Evolutionary conservation across 2,888 invertebrate genomes (phyloP).

Genomic region (Stegana nigrithorax): DNA sequence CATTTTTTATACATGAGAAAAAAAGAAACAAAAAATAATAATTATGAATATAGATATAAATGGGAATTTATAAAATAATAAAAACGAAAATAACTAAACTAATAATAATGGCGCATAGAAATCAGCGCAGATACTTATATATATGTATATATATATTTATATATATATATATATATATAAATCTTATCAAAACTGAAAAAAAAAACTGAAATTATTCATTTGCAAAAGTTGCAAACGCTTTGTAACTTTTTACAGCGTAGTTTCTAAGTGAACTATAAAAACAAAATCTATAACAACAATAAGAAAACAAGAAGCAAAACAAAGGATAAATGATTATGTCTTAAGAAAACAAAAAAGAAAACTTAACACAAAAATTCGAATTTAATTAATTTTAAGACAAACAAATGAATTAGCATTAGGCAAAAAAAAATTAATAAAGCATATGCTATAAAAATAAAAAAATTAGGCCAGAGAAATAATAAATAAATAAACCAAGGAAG

Average conservation of each 20-base stretch:
- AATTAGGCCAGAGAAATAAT: conserved; percentile 2
- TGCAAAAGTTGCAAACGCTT: conserved; percentile 11
- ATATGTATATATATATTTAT: conserved; percentile 22
- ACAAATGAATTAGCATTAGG: conserved; percentile 46
- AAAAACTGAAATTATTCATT: conserved; percentile 41
- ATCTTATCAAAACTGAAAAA: conserved; percentile 20
- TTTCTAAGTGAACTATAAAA: conserved; percentile 26
- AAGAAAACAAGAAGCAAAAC: background rate
- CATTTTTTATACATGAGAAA: conserved; percentile 28
- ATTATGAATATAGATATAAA: conserved; percentile 42
- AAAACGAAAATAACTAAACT: conserved; percentile 33
- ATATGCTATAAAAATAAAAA: conserved; percentile 45
- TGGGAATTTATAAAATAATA: conserved; percentile 63
- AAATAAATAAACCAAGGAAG: background rate
- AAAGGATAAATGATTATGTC: background rate
- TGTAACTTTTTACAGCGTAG: conserved; percentile 7
- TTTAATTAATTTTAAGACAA: conserved; percentile 65
- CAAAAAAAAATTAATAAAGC: conserved; percentile 48
- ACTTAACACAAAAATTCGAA: conserved; percentile 67
- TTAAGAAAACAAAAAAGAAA: conserved; percentile 38
- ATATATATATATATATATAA: conserved; percentile 12
- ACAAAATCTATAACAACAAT: conserved; percentile 8
- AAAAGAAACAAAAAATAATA: conserved; percentile 32
- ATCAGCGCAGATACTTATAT: conserved; percentile 22
- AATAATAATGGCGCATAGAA: conserved; percentile 40